A percentile compares a stretch with the other conserved stretches of the same genome.
phyloP scores from a whole-genome alignment of 2,113 vertebrate species.

The Meleagris gallopavo region DNA sequence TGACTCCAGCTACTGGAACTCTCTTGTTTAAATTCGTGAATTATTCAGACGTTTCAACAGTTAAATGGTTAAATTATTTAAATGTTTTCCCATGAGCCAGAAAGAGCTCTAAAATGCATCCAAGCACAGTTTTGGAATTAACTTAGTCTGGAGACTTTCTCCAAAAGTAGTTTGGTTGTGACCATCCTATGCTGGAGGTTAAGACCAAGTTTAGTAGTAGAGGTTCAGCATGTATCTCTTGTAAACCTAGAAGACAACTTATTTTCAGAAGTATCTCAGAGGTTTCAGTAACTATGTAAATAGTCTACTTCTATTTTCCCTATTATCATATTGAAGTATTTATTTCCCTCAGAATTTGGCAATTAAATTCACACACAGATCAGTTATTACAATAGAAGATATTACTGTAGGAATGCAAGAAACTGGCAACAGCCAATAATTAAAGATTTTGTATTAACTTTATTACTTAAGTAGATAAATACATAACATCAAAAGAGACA shows the following conservation, averaged over 20 bases:
- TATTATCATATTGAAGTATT: not conserved
- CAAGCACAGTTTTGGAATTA: not conserved
- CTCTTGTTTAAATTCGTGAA: not conserved
- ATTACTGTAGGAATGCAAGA: not conserved
- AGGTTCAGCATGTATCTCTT: not conserved
- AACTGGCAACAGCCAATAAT: not conserved
- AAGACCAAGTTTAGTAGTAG: not conserved
- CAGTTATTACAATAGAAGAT: not conserved
- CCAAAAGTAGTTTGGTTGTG: not conserved
- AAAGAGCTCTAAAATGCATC: not conserved
- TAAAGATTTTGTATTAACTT: not conserved
- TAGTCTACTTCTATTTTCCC: not conserved
- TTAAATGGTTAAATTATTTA: conserved; percentile 38
- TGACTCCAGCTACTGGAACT: not conserved
- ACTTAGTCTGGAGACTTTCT: not conserved
- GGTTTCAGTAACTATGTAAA: not conserved
- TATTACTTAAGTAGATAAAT: not conserved
- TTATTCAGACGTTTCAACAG: not conserved
- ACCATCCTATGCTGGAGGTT: not conserved
- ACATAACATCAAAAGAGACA: not conserved
- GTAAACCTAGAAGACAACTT: not conserved
- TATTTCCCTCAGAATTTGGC: not conserved
- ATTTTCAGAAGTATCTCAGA: not conserved
- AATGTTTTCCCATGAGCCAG: not conserved
- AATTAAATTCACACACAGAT: not conserved